Percentiles rank a stretch among this genome's conserved stretches.
Evolutionary conservation across 2,113 vertebrate species (phyloP).

Genomic region (Balaeniceps rex): DNA sequence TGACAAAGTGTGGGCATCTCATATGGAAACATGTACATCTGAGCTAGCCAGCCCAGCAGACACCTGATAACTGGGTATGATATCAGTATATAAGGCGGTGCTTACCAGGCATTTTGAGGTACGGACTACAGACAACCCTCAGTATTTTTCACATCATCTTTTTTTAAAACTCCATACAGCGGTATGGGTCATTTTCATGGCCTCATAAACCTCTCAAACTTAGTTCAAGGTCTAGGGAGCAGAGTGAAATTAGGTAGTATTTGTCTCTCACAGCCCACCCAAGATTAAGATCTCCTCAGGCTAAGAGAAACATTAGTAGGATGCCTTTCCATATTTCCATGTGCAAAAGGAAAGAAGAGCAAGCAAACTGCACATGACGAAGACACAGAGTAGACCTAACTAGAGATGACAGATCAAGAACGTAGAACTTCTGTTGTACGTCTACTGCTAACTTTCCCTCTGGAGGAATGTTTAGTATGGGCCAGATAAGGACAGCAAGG

Average conservation of each 20-base stretch:
- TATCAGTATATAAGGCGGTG: background rate
- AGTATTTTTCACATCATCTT: background rate
- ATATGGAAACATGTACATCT: background rate
- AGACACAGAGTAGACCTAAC: no score
- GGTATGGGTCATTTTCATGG: background rate
- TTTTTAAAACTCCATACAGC: background rate
- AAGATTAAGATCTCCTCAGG: background rate
- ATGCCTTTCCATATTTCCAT: background rate
- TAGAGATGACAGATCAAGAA: background rate
- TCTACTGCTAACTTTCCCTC: background rate
- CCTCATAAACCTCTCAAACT: background rate
- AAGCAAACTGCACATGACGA: accelerated
- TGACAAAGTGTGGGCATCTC: background rate
- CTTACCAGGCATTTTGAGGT: background rate
- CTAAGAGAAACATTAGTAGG: background rate
- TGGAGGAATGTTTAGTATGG: background rate
- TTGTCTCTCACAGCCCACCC: background rate
- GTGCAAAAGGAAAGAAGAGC: background rate
- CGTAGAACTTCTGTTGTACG: accelerated
- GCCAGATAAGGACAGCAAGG: background rate
- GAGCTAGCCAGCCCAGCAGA: background rate
- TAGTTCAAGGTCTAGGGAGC: background rate
- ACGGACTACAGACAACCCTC: background rate
- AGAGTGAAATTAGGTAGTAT: background rate
- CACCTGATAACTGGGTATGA: background rate